Evolutionary conservation across 2,888 invertebrate species (phyloP), one percentile per base, ranked within the genome.

Genomic region (Sinotaia quadrata): DNA sequence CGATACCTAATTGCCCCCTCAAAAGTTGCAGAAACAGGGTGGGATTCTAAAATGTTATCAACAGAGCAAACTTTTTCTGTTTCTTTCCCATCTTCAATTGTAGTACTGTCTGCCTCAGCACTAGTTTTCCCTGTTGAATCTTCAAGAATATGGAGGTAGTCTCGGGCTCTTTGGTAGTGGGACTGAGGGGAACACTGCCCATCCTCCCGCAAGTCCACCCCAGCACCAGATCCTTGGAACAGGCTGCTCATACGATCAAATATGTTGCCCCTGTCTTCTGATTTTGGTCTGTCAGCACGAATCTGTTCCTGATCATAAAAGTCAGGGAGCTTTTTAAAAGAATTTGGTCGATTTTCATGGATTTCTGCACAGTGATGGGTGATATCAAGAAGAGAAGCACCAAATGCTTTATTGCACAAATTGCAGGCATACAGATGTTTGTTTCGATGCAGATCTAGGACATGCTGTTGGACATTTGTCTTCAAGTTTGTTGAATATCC

Each of bases 81-180:
- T n/a, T n/a, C n/a, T n/a, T 65, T 44, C 31, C 58, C 62, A 33
- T 72, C 72, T 4, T 52, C 71, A 49, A 65, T 62, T 1, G 80
- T 81, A 27, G 81, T 80, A 67, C 80, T 81, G 68, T 80, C 81
- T 8, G 81, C 79, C 62, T 81, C 81, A 1, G 76, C 80, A 44
- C 75, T 76, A 0, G 76, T 78, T 62, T 78, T 80, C 47, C 68
- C 73, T 29, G 59, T 69, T 67, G 68, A 70, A 7, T 68, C 67
- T 37, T 75, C 75, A 27, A 67, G 70, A 15, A 76, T 63, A 27
- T 72, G 63, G 54, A 75, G 57, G 56, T 74, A 76, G 27, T 73
- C 74, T 24, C 72, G 70, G 2, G 76, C 76, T 31, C 63, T 60
- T 44, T 72, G 71, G 29, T 49, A 58, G 56, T 72, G 75, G 18